A percentile compares a stretch with the other conserved stretches of the same genome.
Conservation (phyloP, 2,113 vertebrate genomes). For the Dicentrarchus labrax region DNA sequence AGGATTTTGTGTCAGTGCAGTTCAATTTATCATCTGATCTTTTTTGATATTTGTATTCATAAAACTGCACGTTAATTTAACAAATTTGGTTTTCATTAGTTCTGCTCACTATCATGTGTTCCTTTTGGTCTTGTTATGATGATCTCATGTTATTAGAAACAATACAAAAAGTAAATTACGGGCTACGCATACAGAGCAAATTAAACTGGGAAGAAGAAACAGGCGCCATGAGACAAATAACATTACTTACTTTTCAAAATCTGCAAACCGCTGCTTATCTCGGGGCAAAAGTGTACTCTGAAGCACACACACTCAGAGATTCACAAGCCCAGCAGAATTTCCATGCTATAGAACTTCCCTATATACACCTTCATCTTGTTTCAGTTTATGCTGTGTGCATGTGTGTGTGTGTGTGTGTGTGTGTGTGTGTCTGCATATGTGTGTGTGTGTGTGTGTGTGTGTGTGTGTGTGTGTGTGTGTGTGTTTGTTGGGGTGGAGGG, state of each 20-base stretch:
- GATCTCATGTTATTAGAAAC: slow-evolving; percentile 28
- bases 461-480: slow-evolving; percentile 32
- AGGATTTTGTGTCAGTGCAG: slow-evolving; percentile 1
- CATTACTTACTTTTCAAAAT: slow-evolving; percentile 57
- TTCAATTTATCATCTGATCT: background rate
- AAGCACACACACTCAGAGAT: slow-evolving; percentile 48
- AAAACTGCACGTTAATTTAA: background rate
- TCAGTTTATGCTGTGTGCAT: slow-evolving; percentile 59
- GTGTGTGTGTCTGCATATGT: slow-evolving; percentile 9
- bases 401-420: slow-evolving; percentile 22
- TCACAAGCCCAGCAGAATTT: slow-evolving; percentile 73
- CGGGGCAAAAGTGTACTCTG: slow-evolving; percentile 30
- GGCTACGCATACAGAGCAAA: background rate
- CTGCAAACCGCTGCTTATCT: slow-evolving; percentile 47
- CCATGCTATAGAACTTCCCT: slow-evolving; percentile 68
- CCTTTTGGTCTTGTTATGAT: slow-evolving; percentile 21
- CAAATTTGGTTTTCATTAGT: slow-evolving; percentile 26
- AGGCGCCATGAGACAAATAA: slow-evolving; percentile 26
- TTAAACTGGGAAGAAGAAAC: slow-evolving; percentile 23
- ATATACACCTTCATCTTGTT: slow-evolving; percentile 68
- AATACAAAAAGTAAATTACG: slow-evolving; percentile 18
- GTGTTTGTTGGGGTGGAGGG: slow-evolving; percentile 59
- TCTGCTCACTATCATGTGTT: slow-evolving; percentile 28
- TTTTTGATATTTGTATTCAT: slow-evolving; percentile 11
- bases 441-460: slow-evolving; percentile 18